These are phyloP conservation scores for Calidris pygmaea DNA, from an alignment of 2,113 vertebrate genomes.

Conservation along the genomic window DNA sequence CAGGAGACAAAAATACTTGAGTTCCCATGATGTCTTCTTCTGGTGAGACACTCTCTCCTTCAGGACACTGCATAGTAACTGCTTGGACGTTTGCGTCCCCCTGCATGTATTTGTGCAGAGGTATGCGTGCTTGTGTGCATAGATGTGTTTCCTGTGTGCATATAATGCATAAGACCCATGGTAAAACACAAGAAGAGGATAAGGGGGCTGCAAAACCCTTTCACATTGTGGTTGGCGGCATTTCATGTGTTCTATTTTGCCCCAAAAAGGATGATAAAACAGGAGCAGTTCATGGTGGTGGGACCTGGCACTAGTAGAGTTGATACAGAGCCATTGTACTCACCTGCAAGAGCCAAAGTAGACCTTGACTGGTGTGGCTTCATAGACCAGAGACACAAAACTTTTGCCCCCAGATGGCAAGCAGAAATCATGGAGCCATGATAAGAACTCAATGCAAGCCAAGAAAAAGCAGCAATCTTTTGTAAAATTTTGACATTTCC, in stretches of 20 bases:
- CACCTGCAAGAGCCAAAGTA: neutral
- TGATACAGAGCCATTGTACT: rapidly evolving
- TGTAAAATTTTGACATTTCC: neutral
- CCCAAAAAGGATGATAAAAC: neutral
- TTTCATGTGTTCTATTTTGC: neutral
- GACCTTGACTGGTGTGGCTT: neutral
- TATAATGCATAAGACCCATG: neutral
- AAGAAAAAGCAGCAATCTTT: neutral
- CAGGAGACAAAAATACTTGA: neutral
- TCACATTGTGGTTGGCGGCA: neutral
- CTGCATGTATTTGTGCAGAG: neutral
- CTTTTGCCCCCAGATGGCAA: neutral
- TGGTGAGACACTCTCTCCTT: neutral
- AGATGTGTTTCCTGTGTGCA: rapidly evolving
- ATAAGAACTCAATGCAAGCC: neutral
- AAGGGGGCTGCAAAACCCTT: neutral
- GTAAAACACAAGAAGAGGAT: neutral
- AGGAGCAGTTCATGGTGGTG: neutral
- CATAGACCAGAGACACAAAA: neutral
- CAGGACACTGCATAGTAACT: neutral
- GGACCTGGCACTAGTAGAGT: neutral
- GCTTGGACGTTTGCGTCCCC: neutral
- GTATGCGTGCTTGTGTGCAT: too few species aligned
- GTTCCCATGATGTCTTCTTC: neutral
- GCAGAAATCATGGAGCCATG: neutral